Conservation (phyloP, 2,888 invertebrate species). For the Sceliomorpha sp. region DNA sequence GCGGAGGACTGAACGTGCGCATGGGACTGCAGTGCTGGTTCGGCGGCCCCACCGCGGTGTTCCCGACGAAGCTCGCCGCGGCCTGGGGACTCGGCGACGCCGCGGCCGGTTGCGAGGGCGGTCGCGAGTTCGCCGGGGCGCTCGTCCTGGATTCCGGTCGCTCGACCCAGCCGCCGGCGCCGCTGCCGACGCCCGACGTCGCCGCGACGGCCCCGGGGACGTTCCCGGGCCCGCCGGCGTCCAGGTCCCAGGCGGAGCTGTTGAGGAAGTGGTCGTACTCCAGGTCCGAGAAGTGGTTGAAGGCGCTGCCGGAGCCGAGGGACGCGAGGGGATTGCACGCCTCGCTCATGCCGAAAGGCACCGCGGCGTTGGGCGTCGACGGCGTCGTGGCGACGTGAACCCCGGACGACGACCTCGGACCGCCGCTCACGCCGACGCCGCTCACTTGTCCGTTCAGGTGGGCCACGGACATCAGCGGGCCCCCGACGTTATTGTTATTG, state of each 20-base stretch:
- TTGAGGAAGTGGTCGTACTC: conserved; percentile 82
- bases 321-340: conserved; percentile 66
- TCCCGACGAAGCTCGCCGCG: conserved; percentile 65
- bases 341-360: conserved; percentile 71
- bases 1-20: conserved; percentile 78
- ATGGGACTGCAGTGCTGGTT: conserved; percentile 82
- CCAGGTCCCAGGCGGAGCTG: conserved; percentile 84
- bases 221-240: conserved; percentile 65
- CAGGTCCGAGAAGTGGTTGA: conserved; percentile 82
- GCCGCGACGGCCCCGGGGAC: no score
- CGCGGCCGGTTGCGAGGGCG: conserved; percentile 84
- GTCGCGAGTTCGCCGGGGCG: conserved; percentile 83
- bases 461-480: conserved; percentile 86
- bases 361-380: conserved; percentile 70
- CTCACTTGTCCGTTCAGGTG: conserved; percentile 85
- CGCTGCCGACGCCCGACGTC: no score
- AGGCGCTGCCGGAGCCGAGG: conserved; percentile 56
- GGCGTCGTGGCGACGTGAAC: conserved; percentile 64
- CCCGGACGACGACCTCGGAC: conserved; percentile 67
- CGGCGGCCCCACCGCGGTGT: conserved; percentile 82
- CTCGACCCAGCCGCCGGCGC: conserved; percentile 58
- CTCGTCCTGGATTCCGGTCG: conserved; percentile 85
- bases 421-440: conserved; percentile 70
- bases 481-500: conserved; percentile 83
- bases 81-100: conserved; percentile 80